Base-by-base conservation (phyloP, 2,888 invertebrate genomes). In the Yponomeuta evonymella region DNA sequence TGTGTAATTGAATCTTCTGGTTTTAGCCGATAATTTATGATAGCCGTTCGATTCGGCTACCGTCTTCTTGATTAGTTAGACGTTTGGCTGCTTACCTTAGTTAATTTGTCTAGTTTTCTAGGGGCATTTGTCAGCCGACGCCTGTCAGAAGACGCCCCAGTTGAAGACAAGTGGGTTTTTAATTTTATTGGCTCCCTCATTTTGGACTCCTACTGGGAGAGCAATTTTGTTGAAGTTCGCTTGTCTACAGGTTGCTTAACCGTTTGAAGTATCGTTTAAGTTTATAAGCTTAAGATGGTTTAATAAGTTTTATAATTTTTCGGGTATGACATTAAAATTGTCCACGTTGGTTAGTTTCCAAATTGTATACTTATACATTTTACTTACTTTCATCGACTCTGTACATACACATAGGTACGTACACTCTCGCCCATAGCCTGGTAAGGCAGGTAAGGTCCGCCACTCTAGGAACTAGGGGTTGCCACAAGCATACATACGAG, bases 1-100 rank as follows among this genome's bases (percentile, higher is more conserved):
- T 77, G 81, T 87, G 85, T 92, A 89, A 91, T 90, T 90, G 89
- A 90, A 90, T 90, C 90, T 88, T 89, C 87, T 89, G 89, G 90
- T 89, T 90, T 89, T 85, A 71, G 79, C 3, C 29, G 80, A 87
- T 67, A 88, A 90, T 90, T 90, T 87, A 91, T 87, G 74, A 78
- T 74, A 72, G 74, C 77, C 84, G 82, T 88, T 85, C 81, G 81
- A 83, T 84, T 83, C 84, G 86, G 88, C 89, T 88, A 89, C 89
- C 83, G 89, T 86, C 86, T 3, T 58, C 43, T 82, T 87, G 87
- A 88, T 90, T 88, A 89, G 88, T 83, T 79, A 80, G 77, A 75
- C 73, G 72, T 76, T 76, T 76, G 48, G 9, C 67, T 30, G 15
- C 36, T 67, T 67, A 43, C n/a, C 33, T 33, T 36, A 1, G 33